phyloP scores from a whole-genome alignment of 2,888 invertebrate genomes.

The Cyrtodaria siliqua region DNA sequence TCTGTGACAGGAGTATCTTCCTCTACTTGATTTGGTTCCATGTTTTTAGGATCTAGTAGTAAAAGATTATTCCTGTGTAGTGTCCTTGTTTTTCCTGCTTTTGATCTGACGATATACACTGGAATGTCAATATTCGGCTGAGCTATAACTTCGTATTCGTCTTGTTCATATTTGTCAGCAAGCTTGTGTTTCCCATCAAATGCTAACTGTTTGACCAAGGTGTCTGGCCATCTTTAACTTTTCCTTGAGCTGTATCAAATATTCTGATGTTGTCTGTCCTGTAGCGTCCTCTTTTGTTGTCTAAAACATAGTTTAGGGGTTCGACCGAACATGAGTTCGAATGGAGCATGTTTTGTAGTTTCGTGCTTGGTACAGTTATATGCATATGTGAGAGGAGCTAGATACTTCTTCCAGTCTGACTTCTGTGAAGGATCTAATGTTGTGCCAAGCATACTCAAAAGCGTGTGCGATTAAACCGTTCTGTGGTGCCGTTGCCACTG shows the following conservation, averaged over 20 bases:
- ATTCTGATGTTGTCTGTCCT: constrained; percentile 1
- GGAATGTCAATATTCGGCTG: constrained; percentile 34
- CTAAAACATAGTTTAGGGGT: constrained; percentile 35
- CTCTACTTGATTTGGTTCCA: no score
- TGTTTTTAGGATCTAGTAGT: no score
- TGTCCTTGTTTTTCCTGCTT: constrained; percentile 10
- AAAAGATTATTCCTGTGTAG: constrained; percentile 40
- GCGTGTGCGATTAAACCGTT: neutral
- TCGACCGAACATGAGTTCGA: constrained; percentile 51
- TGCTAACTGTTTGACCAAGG: constrained; percentile 32
- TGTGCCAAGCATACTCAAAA: constrained; percentile 42
- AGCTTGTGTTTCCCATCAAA: constrained; percentile 48
- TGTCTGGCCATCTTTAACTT: constrained; percentile 5
- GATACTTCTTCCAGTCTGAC: constrained; percentile 44
- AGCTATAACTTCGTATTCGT: constrained; percentile 23
- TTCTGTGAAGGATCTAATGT: constrained; percentile 38
- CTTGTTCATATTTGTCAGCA: constrained; percentile 41
- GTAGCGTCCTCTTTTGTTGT: neutral
- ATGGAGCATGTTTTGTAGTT: constrained; percentile 48
- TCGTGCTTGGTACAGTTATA: constrained; percentile 48
- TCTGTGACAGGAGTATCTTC: no score
- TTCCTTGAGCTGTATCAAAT: constrained; percentile 13
- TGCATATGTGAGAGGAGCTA: constrained; percentile 30
- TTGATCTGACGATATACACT: constrained; percentile 26
- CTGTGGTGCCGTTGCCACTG: neutral